A percentile compares a stretch with the other conserved stretches of the same genome.
Conservation (phyloP, 2,888 invertebrate species). For the Eupithecia tripunctaria region DNA sequence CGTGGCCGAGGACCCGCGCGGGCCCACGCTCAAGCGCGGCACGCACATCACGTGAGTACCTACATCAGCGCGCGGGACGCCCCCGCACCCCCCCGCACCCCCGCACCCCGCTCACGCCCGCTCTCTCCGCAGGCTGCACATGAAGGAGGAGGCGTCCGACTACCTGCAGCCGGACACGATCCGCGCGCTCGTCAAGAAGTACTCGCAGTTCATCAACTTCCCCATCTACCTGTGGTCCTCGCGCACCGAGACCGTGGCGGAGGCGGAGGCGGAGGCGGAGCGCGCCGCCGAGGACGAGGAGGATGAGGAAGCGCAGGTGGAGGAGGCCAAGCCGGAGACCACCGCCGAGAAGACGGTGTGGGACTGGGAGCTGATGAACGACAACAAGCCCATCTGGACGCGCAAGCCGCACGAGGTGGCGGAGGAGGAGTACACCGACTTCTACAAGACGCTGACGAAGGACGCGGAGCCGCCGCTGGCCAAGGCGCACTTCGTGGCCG, state of each 20-base stretch:
- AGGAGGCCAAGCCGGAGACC: conserved; percentile 83
- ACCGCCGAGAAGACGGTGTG: conserved; percentile 96
- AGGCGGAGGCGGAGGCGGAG: conserved; percentile 47
- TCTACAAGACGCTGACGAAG: conserved; percentile 97
- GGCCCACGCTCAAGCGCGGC: conserved; percentile 95
- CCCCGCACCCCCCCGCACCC: conserved; percentile 44
- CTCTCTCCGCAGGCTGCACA: conserved; percentile 86
- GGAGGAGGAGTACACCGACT: conserved; percentile 96
- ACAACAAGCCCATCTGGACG: conserved; percentile 99
- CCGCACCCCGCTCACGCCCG: conserved; percentile 86
- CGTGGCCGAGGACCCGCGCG: conserved; percentile 97
- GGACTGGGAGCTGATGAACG: conserved; percentile 99
- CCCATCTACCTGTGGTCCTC: conserved; percentile 97
- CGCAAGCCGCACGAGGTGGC: conserved; percentile 93
- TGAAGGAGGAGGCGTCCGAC: conserved; percentile 99
- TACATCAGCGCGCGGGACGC: too few species aligned
- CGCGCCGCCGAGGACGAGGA: conserved; percentile 44
- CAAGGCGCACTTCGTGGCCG: conserved; percentile 97
- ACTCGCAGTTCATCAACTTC: conserved; percentile 99
- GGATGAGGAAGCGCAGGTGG: conserved; percentile 84
- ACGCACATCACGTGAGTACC: conserved; percentile 89
- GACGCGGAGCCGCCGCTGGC: conserved; percentile 93
- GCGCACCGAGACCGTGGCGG: conserved; percentile 64
- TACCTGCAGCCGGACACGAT: conserved; percentile 97
- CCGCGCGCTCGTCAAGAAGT: conserved; percentile 96